Conservation (phyloP, 2,888 invertebrate species). For the Ophioninae sp. region DNA sequence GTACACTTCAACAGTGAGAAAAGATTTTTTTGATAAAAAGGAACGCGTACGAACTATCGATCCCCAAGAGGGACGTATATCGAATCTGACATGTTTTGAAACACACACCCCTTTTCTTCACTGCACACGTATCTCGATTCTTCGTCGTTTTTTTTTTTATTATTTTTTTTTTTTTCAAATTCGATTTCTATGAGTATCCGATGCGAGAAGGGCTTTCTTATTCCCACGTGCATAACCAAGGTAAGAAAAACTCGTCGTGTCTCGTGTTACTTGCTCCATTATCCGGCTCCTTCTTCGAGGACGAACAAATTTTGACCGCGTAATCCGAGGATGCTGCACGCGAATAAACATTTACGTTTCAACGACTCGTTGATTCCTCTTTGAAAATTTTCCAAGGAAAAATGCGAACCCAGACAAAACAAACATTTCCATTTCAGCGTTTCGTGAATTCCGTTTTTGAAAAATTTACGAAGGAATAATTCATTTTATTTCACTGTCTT, state of each 20-base stretch:
- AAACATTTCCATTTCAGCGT: too few relatives aligned
- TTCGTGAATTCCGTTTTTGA: too few relatives aligned
- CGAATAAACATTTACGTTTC: background rate
- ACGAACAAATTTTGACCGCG: conserved; percentile 78
- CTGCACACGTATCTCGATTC: conserved; percentile 56
- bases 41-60: conserved; percentile 71
- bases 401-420: too few relatives aligned
- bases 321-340: conserved; percentile 66
- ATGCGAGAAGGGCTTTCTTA: conserved; percentile 68
- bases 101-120: conserved; percentile 77
- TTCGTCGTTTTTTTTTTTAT: conserved; percentile 76
- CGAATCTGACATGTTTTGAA: conserved; percentile 81
- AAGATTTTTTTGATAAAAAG: background rate
- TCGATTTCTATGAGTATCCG: conserved; percentile 79
- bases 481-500: too few relatives aligned
- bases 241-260: conserved; percentile 68
- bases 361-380: background rate
- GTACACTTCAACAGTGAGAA: conserved; percentile 14
- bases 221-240: conserved; percentile 77
- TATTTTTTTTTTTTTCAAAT: conserved; percentile 60
- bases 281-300: conserved; percentile 54
- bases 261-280: conserved; percentile 75
- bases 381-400: background rate
- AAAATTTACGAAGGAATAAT: too few relatives aligned
- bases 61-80: conserved; percentile 79